A percentile compares a stretch with the other conserved stretches of the same genome.
phyloP scores from a whole-genome alignment of 2,888 invertebrate genomes.

The Cecidostiba fungosa region DNA sequence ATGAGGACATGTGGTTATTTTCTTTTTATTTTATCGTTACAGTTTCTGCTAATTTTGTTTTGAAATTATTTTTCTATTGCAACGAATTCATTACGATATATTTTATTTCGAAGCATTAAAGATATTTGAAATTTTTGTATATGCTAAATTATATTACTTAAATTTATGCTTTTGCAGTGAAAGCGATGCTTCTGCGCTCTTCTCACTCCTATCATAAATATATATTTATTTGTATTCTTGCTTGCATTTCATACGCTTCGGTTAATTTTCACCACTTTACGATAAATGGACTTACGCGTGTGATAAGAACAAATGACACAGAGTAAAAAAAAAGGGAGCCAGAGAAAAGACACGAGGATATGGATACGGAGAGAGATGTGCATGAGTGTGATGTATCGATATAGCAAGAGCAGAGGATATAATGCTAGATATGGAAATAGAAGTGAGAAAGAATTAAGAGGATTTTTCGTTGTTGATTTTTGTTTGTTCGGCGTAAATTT shows the following conservation, averaged over 20 bases:
- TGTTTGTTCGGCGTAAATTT: constrained; percentile 10
- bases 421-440: background rate
- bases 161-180: constrained; percentile 35
- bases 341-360: background rate
- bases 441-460: constrained; percentile 10
- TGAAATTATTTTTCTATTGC: constrained; percentile 6
- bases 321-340: background rate
- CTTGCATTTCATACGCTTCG: constrained; percentile 43
- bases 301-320: constrained; percentile 13
- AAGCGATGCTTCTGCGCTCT: constrained; percentile 49
- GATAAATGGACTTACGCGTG: constrained; percentile 34
- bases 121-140: constrained; percentile 36
- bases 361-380: background rate
- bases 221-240: constrained; percentile 39
- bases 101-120: constrained; percentile 42
- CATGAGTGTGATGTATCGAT: background rate
- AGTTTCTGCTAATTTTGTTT: constrained; percentile 35
- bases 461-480: constrained; percentile 17
- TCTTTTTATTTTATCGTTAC: constrained; percentile 11
- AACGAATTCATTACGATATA: constrained; percentile 21
- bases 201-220: too few species aligned
- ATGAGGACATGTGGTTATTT: background rate
- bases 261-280: constrained; percentile 43
- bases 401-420: constrained; percentile 8
- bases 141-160: constrained; percentile 6